Percentiles rank a stretch among this genome's conserved stretches.
Evolutionary conservation across 2,888 invertebrate species (phyloP).

Genomic region (Idaea biselata): DNA sequence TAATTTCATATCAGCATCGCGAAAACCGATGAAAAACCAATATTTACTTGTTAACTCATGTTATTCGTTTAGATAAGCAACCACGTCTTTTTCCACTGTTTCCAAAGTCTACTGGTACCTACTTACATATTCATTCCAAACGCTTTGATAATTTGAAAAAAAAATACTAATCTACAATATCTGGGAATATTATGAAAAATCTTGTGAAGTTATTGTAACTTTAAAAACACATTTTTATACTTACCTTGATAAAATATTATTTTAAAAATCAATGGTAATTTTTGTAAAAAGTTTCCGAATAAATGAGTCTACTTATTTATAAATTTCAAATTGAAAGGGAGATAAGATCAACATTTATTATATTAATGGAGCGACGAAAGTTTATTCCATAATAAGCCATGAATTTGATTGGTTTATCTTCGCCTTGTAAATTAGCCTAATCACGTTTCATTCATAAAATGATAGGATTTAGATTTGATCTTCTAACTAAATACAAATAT

Average conservation of each 20-base stretch:
- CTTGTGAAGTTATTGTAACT: constrained; percentile 34
- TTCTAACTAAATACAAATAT: too few species aligned
- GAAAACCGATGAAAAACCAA: neutral
- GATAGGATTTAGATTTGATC: neutral
- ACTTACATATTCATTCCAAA: neutral
- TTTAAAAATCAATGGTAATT: constrained; percentile 32
- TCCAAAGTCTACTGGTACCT: neutral
- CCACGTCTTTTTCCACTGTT: neutral
- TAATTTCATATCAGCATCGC: neutral
- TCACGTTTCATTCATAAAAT: neutral
- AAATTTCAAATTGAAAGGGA: constrained; percentile 25
- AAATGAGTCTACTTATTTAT: constrained; percentile 32
- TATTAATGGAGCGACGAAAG: constrained; percentile 21
- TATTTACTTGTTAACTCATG: neutral
- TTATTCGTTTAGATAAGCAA: neutral
- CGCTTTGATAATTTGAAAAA: constrained; percentile 17
- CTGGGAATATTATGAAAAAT: constrained; percentile 28
- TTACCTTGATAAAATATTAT: constrained; percentile 32
- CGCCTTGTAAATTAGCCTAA: constrained; percentile 26
- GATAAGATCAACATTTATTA: constrained; percentile 34
- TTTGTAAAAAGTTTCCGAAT: constrained; percentile 30
- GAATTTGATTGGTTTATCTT: constrained; percentile 38
- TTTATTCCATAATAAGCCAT: constrained; percentile 22
- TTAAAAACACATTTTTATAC: constrained; percentile 25
- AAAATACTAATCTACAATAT: constrained; percentile 18